phyloP scores from a whole-genome alignment of 2,797 vertebrate species.

The Enteromius argenteus region DNA sequence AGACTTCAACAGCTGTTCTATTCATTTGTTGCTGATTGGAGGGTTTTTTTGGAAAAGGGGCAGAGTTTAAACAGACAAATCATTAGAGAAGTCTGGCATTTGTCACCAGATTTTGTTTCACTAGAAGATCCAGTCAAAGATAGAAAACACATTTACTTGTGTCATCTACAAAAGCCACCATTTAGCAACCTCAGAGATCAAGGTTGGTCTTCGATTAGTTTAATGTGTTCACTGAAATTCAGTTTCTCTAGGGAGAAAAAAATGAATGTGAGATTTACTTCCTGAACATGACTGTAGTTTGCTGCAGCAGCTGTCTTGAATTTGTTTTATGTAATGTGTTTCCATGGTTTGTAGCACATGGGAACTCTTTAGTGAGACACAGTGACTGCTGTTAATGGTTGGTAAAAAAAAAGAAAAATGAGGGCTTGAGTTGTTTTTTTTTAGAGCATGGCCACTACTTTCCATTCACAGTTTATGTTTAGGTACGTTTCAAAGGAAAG shows the following conservation, averaged over 20 bases:
- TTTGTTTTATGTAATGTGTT: conserved; percentile 31
- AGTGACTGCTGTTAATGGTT: conserved; percentile 21
- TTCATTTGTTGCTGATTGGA: neutral
- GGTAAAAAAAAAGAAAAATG: neutral
- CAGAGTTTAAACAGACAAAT: neutral
- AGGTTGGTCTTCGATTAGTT: neutral
- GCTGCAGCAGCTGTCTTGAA: neutral
- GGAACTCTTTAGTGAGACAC: conserved; percentile 1
- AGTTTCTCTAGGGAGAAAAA: neutral
- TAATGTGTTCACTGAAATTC: neutral
- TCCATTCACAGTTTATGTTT: conserved; percentile 12
- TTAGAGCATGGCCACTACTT: conserved; percentile 23
- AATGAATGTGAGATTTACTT: neutral
- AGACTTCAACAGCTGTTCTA: neutral
- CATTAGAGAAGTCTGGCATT: neutral
- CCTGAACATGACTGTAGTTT: neutral
- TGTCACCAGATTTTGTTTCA: neutral
- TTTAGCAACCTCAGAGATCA: neutral
- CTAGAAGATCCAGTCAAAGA: neutral
- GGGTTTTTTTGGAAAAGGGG: neutral
- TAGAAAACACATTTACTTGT: neutral
- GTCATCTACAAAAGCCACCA: neutral
- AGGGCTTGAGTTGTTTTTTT: neutral
- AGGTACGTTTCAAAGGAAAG: conserved; percentile 11
- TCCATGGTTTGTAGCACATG: conserved; percentile 17